A percentile compares a stretch with the other conserved stretches of the same genome.
phyloP scores from a whole-genome alignment of 2,113 vertebrate genomes.

The Chloroceryle aenea region DNA sequence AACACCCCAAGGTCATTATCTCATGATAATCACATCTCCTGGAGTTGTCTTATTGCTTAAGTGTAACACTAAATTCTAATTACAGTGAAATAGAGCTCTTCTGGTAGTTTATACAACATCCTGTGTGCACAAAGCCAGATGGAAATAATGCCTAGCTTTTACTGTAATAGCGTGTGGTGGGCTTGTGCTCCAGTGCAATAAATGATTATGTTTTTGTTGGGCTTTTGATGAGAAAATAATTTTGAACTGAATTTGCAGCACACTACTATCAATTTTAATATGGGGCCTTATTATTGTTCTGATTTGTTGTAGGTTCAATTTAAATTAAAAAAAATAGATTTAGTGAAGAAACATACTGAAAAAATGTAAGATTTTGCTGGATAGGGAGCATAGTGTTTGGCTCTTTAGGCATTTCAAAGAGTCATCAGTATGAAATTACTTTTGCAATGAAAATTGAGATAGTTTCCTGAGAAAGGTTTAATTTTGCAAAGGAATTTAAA shows the following conservation, averaged over 20 bases:
- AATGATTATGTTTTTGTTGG: slow-evolving; percentile 45
- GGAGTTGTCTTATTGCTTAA: slow-evolving; percentile 83
- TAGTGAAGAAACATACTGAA: neutral
- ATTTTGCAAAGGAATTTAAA: neutral
- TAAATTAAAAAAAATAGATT: neutral
- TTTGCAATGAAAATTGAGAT: neutral
- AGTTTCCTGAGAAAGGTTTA: neutral
- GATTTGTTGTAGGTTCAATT: neutral
- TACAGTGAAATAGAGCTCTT: slow-evolving; percentile 84
- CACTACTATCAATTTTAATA: neutral
- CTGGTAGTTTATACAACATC: slow-evolving; percentile 80
- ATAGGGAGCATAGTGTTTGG: neutral
- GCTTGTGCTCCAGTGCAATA: slow-evolving; percentile 62
- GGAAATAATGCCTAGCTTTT: slow-evolving; percentile 79
- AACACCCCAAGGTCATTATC: slow-evolving; percentile 84
- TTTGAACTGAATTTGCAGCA: slow-evolving; percentile 25
- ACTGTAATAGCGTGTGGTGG: slow-evolving; percentile 67
- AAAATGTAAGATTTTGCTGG: neutral
- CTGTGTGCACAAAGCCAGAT: slow-evolving; percentile 81
- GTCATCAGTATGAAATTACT: neutral
- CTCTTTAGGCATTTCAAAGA: neutral
- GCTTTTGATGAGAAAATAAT: slow-evolving; percentile 39
- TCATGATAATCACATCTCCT: slow-evolving; percentile 84
- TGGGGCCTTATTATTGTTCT: neutral
- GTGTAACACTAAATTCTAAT: slow-evolving; percentile 86